Evolutionary conservation across 2,113 vertebrate species (phyloP).

Genomic region (Melanostigma gelatinosum): DNA sequence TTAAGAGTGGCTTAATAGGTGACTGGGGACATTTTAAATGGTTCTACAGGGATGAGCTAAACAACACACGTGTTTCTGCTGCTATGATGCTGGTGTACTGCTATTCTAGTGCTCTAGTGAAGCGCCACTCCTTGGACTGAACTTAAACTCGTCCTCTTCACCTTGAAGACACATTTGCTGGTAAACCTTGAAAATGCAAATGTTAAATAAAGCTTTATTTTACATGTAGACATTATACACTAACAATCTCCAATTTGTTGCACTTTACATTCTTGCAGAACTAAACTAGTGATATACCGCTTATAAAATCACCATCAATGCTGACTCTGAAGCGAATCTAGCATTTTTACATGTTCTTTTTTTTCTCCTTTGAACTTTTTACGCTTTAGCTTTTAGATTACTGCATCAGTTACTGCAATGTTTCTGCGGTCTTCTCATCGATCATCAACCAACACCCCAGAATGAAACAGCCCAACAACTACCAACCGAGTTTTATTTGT

Average conservation of each 20-base stretch:
- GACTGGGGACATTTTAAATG: background rate
- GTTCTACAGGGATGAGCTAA: background rate
- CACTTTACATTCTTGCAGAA: background rate
- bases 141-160: background rate
- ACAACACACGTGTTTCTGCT: background rate
- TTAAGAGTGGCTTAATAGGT: no score
- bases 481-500: conserved; percentile 83
- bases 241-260: background rate
- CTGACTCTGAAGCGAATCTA: background rate
- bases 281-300: background rate
- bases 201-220: background rate
- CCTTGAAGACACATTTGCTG: background rate
- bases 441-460: background rate
- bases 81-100: background rate
- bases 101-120: background rate
- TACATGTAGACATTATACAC: background rate
- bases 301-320: background rate
- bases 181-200: background rate
- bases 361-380: background rate
- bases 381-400: background rate
- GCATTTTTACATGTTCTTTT: background rate
- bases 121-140: no score
- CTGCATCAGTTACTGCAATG: background rate
- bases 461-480: conserved; percentile 64
- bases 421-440: background rate